Conservation (phyloP, 2,797 vertebrate genomes). For the Centropyge bicolor region DNA sequence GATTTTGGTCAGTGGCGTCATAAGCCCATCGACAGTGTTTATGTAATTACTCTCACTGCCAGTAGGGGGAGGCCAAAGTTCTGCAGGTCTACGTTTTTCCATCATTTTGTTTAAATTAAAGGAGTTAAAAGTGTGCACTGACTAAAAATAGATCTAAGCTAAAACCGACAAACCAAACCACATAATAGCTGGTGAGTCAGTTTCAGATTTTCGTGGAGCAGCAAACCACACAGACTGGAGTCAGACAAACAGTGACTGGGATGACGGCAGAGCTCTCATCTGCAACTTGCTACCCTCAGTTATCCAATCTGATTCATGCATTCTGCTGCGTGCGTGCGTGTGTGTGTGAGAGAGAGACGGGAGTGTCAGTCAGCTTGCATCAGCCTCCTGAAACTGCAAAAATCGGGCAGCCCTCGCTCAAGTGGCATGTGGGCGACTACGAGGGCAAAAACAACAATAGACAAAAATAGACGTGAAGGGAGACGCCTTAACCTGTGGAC, state of each 20-base stretch:
- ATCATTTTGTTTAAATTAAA: slow-evolving; percentile 11
- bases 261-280: slow-evolving; percentile 64
- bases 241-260: slow-evolving; percentile 51
- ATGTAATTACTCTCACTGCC: too few relatives aligned
- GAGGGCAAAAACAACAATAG: slow-evolving; percentile 17
- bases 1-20: too few relatives aligned
- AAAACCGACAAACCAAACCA: slow-evolving; percentile 42
- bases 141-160: slow-evolving; percentile 49
- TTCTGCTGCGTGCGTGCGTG: slow-evolving; percentile 24
- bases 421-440: slow-evolving; percentile 5
- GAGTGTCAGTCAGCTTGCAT: slow-evolving; percentile 68
- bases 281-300: slow-evolving; percentile 48
- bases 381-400: slow-evolving; percentile 62
- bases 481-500: slow-evolving; percentile 51
- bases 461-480: slow-evolving; percentile 40
- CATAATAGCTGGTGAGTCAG: slow-evolving; percentile 52
- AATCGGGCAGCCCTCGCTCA: slow-evolving; percentile 18
- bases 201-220: slow-evolving; percentile 53
- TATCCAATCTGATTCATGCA: slow-evolving; percentile 62
- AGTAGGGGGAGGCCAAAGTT: too few relatives aligned
- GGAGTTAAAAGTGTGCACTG: not conserved
- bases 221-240: slow-evolving; percentile 51
- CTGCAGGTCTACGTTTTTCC: not conserved
- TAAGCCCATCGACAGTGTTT: too few relatives aligned
- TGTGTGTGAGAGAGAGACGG: not conserved